phyloP scores from a whole-genome alignment of 1,140 invertebrate genomes.

The Capitella teleta region DNA sequence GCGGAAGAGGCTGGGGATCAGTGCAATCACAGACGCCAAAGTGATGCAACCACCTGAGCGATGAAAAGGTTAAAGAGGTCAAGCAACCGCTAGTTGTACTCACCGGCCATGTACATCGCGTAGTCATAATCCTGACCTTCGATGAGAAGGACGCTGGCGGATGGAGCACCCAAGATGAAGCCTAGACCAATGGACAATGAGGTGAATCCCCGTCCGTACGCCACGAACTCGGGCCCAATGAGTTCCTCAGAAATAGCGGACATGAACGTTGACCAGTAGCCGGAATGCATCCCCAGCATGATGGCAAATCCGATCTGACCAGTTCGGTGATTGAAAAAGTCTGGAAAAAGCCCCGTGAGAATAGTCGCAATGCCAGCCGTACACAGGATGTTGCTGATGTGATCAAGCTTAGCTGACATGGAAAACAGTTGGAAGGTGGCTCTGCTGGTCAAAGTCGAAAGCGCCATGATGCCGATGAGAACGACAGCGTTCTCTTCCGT shows the following conservation, averaged over 20 bases:
- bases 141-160: constrained; percentile 26
- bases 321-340: constrained; percentile 29
- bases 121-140: constrained; percentile 27
- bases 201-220: constrained; percentile 32
- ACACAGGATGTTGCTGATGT: not conserved
- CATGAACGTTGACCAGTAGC: constrained; percentile 36
- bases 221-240: constrained; percentile 31
- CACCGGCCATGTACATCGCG: constrained; percentile 35
- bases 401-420: not conserved
- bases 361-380: not conserved
- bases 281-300: constrained; percentile 34
- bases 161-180: constrained; percentile 25
- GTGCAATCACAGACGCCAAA: constrained; percentile 29
- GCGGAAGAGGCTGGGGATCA: constrained; percentile 4
- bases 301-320: constrained; percentile 34
- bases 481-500: not conserved
- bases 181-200: constrained; percentile 32
- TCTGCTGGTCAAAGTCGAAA: not conserved
- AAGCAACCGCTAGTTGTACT: constrained; percentile 7
- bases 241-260: constrained; percentile 29
- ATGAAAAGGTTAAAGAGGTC: not conserved
- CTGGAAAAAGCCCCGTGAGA: constrained; percentile 21
- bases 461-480: not conserved
- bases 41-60: constrained; percentile 25
- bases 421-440: not conserved